Evolutionary conservation across 2,113 vertebrate species (phyloP).

Genomic region (Notarius quadriscutis): DNA sequence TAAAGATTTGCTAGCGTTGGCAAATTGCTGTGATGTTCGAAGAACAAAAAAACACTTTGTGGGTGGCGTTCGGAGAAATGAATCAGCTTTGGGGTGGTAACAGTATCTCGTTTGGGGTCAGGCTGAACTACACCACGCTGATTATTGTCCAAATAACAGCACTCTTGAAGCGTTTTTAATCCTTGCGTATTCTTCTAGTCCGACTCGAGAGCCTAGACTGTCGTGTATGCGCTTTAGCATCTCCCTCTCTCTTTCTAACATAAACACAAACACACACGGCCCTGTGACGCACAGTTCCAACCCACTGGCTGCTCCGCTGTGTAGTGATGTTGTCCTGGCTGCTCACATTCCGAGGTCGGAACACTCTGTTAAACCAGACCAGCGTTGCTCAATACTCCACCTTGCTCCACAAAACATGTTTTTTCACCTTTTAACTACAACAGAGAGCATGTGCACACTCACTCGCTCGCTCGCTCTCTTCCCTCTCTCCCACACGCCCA

Average conservation of each 20-base stretch:
- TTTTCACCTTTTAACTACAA: constrained; percentile 35
- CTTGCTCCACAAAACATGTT: constrained; percentile 32
- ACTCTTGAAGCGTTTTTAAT: not conserved
- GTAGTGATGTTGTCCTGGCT: constrained; percentile 28
- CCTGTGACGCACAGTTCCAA: constrained; percentile 13
- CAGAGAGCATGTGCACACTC: not conserved
- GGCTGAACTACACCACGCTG: not conserved
- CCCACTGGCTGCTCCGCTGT: constrained; percentile 14
- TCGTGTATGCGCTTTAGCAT: not conserved
- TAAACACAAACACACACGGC: not conserved
- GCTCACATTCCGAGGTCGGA: constrained; percentile 32
- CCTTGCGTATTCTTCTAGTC: not conserved
- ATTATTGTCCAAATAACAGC: not conserved
- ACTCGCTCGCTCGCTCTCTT: not conserved
- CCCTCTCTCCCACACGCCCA: constrained; percentile 23
- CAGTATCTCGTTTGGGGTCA: not conserved
- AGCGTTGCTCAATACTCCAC: constrained; percentile 31
- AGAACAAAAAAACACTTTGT: not conserved
- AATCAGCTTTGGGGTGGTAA: not conserved
- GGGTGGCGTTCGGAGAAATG: not conserved
- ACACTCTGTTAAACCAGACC: constrained; percentile 20
- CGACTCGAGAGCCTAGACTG: not conserved
- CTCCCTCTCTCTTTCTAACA: not conserved
- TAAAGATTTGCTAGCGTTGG: not conserved
- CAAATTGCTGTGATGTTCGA: not conserved